A percentile compares a stretch with the other conserved stretches of the same genome.
phyloP scores from a whole-genome alignment of 30 jellyfish, hydroid and myxozoan genomes.

The Cassiopea andromeda region DNA sequence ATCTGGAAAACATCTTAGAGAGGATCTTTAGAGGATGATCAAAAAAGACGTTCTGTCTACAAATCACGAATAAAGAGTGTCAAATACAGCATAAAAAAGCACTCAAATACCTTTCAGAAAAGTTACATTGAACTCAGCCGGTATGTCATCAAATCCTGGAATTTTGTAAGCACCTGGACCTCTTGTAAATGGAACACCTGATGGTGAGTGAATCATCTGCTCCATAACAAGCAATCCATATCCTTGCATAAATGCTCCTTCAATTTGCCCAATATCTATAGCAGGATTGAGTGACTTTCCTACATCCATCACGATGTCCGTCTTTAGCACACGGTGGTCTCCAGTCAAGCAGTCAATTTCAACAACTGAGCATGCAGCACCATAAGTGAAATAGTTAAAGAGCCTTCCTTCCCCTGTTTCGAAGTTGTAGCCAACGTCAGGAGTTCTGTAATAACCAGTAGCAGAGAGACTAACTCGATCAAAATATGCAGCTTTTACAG shows the following conservation, averaged over 20 bases:
- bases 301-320: constrained; percentile 64
- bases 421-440: constrained; percentile 22
- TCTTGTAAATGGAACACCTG: constrained; percentile 48
- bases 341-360: constrained; percentile 61
- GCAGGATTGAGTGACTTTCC: constrained; percentile 65
- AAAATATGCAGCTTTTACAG: constrained; percentile 40
- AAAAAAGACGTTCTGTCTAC: too few relatives aligned
- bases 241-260: constrained; percentile 65
- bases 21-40: too few relatives aligned
- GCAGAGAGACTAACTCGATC: constrained; percentile 61
- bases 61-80: too few relatives aligned
- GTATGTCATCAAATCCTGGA: constrained; percentile 44
- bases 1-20: too few relatives aligned
- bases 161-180: constrained; percentile 75
- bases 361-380: constrained; percentile 49
- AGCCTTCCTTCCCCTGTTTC: constrained; percentile 29
- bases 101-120: constrained; percentile 27
- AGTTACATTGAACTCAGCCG: constrained; percentile 51
- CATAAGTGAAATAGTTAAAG: constrained; percentile 24
- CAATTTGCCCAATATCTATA: constrained; percentile 62
- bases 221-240: constrained; percentile 64
- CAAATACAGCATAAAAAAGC: background rate
- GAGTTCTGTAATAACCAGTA: constrained; percentile 41
- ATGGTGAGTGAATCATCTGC: constrained; percentile 61
- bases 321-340: constrained; percentile 48